Base-by-base conservation (phyloP, 2,888 invertebrate species). In the Sicus ferrugineus region DNA sequence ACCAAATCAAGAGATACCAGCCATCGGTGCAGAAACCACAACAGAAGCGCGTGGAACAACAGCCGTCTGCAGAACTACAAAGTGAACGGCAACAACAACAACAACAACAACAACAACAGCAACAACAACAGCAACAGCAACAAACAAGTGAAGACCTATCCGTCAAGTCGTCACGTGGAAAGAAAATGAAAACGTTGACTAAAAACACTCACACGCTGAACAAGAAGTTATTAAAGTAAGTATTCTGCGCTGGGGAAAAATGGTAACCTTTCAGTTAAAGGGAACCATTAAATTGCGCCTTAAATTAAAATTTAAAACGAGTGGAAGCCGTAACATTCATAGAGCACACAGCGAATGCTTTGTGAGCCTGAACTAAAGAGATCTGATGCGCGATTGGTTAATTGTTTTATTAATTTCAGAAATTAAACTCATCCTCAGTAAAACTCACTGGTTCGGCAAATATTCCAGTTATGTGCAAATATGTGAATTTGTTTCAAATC, bases 191-290 rank as follows among this genome's bases (percentile, higher is more conserved):
- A 66, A 74, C 70, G 68, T 70, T 74, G 69, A 70, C 77, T 69
- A 78, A 81, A 77, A 78, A 78, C 70, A 75, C 81, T 28, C 84
- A 83, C 69, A 78, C 79, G 30, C 78, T 80, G 71, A 83, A 83
- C 77, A 83, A 81, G 75, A 84, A 83, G 75, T 71, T 83, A 72
- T 78, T 83, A 68, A 84, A 77, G 83, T 83, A 75, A 81, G 83
- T 82, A 74, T 65, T 21, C 16, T 42, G 16, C 42, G 16, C n/a
- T 9, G n/a, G n/a, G n/a, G 11, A 42, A 9, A 42, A 42, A 42
- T 9, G 42, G 1, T n/a, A 42, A 42, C 2, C n/a, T n/a, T n/a
- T n/a, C n/a, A n/a, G n/a, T n/a, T n/a, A n/a, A n/a, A n/a, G n/a
- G n/a, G n/a, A n/a, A n/a, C n/a, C n/a, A n/a, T n/a, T n/a, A n/a